phyloP scores from a whole-genome alignment of 2,888 invertebrate genomes.

The Oligia strigilis region DNA sequence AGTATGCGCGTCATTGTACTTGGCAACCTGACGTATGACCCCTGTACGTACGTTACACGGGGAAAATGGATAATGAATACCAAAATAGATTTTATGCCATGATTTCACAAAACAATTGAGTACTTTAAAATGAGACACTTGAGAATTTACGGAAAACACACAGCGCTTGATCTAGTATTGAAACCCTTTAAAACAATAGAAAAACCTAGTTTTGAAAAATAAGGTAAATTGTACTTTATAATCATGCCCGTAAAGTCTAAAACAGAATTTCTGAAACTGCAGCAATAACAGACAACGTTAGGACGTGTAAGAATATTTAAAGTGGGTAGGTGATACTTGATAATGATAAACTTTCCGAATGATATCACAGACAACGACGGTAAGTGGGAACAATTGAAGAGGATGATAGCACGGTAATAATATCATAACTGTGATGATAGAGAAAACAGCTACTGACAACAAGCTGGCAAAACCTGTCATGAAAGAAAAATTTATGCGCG shows the following conservation, averaged over 20 bases:
- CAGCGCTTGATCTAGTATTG: slow-evolving; percentile 18
- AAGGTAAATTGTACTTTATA: not conserved
- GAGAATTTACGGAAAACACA: slow-evolving; percentile 24
- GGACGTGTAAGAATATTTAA: not conserved
- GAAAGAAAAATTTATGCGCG: too few relatives aligned
- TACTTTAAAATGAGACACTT: slow-evolving; percentile 3
- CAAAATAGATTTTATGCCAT: slow-evolving; percentile 6
- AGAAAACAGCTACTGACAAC: too few relatives aligned
- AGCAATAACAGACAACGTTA: not conserved
- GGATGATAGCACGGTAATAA: too few relatives aligned
- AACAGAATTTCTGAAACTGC: not conserved
- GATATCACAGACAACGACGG: too few relatives aligned
- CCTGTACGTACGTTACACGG: too few relatives aligned
- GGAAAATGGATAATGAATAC: slow-evolving; percentile 16
- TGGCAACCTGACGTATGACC: too few relatives aligned
- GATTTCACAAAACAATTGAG: slow-evolving; percentile 1
- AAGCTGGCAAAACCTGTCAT: too few relatives aligned
- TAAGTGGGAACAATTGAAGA: too few relatives aligned
- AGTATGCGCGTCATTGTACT: too few relatives aligned
- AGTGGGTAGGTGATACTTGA: slow-evolving; percentile 3
- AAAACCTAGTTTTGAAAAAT: not conserved
- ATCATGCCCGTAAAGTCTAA: not conserved
- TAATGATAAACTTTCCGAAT: too few relatives aligned
- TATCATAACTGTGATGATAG: too few relatives aligned
- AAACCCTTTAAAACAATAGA: not conserved